Evolutionary conservation across 1,140 invertebrate genomes (phyloP).

Genomic region (Tetramorium alpestre): DNA sequence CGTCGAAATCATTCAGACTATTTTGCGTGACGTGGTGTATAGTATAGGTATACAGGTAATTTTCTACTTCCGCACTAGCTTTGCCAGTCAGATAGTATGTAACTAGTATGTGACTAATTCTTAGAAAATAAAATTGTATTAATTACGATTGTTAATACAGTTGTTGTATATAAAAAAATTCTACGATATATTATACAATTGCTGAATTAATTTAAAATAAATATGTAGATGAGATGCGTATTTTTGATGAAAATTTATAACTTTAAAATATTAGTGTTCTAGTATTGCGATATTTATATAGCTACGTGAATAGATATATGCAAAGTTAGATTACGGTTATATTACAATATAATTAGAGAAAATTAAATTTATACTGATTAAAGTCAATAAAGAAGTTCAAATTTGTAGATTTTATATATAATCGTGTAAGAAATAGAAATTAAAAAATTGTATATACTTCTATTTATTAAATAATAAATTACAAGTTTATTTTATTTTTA

Average conservation of each 20-base stretch:
- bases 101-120: background rate
- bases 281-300: background rate
- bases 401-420: background rate
- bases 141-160: background rate
- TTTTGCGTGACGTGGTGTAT: conserved; percentile 35
- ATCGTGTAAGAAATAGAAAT: background rate
- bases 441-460: background rate
- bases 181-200: background rate
- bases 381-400: background rate
- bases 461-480: background rate
- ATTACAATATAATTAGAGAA: background rate
- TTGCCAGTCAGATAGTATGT: background rate
- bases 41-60: conserved; percentile 36
- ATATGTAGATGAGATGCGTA: background rate
- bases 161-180: background rate
- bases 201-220: background rate
- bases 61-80: background rate
- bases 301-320: background rate
- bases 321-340: background rate
- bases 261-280: background rate
- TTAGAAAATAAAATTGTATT: background rate
- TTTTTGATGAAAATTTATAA: background rate
- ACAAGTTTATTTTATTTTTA: too few species aligned
- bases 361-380: background rate
- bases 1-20: conserved; percentile 78